Conservation (phyloP, 1,140 invertebrate genomes). For the Homarus americanus region DNA sequence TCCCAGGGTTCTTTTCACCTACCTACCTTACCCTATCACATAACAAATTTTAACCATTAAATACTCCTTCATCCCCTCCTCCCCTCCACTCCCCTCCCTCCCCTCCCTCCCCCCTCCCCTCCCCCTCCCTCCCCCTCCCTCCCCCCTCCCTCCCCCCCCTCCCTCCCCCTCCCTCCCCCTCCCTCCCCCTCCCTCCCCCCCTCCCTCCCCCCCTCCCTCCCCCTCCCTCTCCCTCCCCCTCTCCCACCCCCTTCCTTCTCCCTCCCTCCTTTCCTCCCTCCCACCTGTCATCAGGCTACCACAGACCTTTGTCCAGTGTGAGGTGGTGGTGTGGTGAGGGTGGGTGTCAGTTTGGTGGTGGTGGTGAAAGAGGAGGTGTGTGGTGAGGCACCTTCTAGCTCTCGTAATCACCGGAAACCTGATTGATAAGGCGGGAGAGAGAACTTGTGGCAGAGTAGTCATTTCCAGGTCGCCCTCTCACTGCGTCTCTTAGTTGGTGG, state of each 20-base stretch:
- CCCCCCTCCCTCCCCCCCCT: neutral
- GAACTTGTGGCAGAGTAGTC: slow-evolving; percentile 38
- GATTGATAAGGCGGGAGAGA: slow-evolving; percentile 43
- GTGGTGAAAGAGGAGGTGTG: neutral
- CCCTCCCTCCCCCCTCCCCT: too few species aligned
- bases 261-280: slow-evolving; percentile 29
- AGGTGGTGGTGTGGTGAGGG: neutral
- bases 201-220: neutral
- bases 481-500: neutral
- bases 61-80: too few species aligned
- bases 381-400: neutral
- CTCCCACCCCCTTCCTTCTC: neutral
- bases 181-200: neutral
- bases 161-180: neutral
- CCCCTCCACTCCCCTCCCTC: too few species aligned
- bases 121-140: neutral
- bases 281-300: neutral
- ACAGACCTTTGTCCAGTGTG: neutral
- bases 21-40: too few species aligned
- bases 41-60: too few species aligned
- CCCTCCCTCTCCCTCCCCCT: neutral
- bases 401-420: slow-evolving; percentile 52
- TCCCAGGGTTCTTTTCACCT: too few species aligned
- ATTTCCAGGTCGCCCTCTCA: slow-evolving; percentile 28
- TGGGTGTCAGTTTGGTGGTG: neutral